Base-by-base conservation (phyloP, 2,113 vertebrate genomes). In the Varanus komodoensis region DNA sequence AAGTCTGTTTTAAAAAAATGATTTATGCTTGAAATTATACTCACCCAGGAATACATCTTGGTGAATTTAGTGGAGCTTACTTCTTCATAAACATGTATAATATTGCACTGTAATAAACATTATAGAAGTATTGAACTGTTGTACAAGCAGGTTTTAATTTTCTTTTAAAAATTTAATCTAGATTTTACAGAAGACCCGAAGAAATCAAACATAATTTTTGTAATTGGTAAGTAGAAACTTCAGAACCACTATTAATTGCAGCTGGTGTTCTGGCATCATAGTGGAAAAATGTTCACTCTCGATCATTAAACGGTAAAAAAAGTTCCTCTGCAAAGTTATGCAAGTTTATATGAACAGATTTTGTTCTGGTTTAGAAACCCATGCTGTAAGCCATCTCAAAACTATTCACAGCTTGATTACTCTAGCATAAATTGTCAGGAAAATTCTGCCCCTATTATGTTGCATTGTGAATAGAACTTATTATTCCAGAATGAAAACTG, bases 141-240 rank as follows among this genome's bases (percentile, higher is more conserved):
- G 69, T 89, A 38, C 64, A 34, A 85, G 21, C 25, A 54, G 8
- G 50, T 17, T 38, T 85, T 79, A n/a, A 29, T 57, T 14, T 5
- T 38, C 27, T 44, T 79, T 84, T 91, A 87, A 94, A 54, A 15
- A 96, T 97, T 94, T 93, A 84, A 73, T 96, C 93, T 94, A 98
- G 97, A 96, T 89, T 97, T 97, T 94, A 92, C 95, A 92, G 97
- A 98, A 95, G 98, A 98, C 84, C 95, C 98, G 94, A 99, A 95
- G 97, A 99, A 98, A 95, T 95, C 96, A 93, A 98, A 98, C 97
- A 98, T 99, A 91, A 97, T 99, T 97, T 98, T 99, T 95, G 94
- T 99, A 93, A 93, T 99, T 0, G 99, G 99, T 99, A 97, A 95
- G 99, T 98, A 95, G 67, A 8, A 91, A 17, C 89, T 81, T 93